These are phyloP conservation scores for Maccullochella peelii DNA, from an alignment of 2,113 vertebrate species.

Conservation along the genomic window DNA sequence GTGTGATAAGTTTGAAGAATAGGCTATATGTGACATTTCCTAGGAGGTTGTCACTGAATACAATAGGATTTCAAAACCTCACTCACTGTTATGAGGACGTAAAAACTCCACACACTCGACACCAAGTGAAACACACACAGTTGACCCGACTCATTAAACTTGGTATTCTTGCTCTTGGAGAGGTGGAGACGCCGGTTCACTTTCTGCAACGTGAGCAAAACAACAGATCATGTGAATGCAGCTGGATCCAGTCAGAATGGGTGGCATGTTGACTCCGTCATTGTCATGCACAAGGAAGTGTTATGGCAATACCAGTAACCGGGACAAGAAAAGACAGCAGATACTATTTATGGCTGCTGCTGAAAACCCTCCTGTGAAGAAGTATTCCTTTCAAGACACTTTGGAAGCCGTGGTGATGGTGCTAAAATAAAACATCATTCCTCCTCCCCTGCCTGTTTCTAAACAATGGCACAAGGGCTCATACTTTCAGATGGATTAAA, in stretches of 20 bases:
- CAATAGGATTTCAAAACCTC: background rate
- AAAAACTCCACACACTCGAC: slow-evolving; percentile 93
- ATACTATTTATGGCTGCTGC: slow-evolving; percentile 46
- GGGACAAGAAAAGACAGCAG: slow-evolving; percentile 21
- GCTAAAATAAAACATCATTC: slow-evolving; percentile 56
- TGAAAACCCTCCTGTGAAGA: slow-evolving; percentile 36
- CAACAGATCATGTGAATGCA: slow-evolving; percentile 21
- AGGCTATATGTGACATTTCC: background rate
- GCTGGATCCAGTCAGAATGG: background rate
- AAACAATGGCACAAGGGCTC: slow-evolving; percentile 42
- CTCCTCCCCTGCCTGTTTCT: slow-evolving; percentile 55
- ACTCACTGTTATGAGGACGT: slow-evolving; percentile 91
- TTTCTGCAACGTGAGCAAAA: slow-evolving; percentile 85
- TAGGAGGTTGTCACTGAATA: background rate
- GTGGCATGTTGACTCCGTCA: background rate
- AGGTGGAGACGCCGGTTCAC: slow-evolving; percentile 97
- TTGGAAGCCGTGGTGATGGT: slow-evolving; percentile 23
- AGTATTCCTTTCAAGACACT: slow-evolving; percentile 47
- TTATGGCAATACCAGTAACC: slow-evolving; percentile 31
- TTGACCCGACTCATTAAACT: slow-evolving; percentile 98
- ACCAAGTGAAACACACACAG: slow-evolving; percentile 94
- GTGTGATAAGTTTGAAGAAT: background rate
- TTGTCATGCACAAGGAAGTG: slow-evolving; percentile 44
- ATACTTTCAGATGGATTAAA: slow-evolving; percentile 32
- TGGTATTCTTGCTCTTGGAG: slow-evolving; percentile 97